Evolutionary conservation across 1,140 invertebrate genomes (phyloP).

Genomic region (Bathynomus jamesi): DNA sequence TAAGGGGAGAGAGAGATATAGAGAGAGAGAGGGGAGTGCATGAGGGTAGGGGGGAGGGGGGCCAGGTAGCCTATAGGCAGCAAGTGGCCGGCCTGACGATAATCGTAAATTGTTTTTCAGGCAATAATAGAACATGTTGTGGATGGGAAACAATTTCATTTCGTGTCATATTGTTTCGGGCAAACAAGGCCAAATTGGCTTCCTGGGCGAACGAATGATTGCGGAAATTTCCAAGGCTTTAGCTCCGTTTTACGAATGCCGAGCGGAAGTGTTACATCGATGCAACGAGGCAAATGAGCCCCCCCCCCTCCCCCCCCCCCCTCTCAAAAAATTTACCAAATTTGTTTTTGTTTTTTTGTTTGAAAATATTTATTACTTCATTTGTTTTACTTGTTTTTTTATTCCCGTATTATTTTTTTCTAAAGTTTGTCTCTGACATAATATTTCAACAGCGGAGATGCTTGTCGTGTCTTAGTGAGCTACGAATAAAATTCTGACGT

Average conservation of each 20-base stretch:
- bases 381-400: no score
- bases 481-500: no score
- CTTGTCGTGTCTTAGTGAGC: no score
- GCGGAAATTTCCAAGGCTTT: background rate
- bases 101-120: slow-evolving; percentile 1
- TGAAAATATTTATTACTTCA: no score
- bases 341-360: no score
- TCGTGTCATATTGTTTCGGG: background rate
- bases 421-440: no score
- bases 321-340: no score
- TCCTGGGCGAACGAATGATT: background rate
- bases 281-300: no score
- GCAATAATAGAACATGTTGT: background rate
- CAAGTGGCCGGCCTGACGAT: background rate
- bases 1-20: background rate
- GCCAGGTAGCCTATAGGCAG: background rate
- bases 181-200: background rate
- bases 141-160: slow-evolving; percentile 1
- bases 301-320: no score
- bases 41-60: background rate
- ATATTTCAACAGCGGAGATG: no score
- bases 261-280: background rate
- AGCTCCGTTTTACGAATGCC: background rate
- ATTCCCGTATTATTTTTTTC: no score
- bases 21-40: background rate